Evolutionary conservation across 2,888 invertebrate genomes (phyloP).

Genomic region (Meganola albula): DNA sequence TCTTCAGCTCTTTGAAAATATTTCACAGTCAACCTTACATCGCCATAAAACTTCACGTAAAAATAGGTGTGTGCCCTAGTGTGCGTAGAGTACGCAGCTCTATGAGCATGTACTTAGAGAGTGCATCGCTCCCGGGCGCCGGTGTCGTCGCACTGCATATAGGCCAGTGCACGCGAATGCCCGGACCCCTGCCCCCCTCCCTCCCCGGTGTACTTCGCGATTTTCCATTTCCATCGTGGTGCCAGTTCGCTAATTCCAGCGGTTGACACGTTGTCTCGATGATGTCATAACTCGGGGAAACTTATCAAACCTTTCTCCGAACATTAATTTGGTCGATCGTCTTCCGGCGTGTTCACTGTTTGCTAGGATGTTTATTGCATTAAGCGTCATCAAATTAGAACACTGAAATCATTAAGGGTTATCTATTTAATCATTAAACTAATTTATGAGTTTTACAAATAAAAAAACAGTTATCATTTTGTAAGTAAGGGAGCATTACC

Average conservation of each 20-base stretch:
- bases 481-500: no score
- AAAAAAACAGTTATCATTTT: no score
- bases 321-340: slow-evolving; percentile 33
- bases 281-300: slow-evolving; percentile 61
- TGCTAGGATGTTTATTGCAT: no score
- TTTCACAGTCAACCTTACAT: slow-evolving; percentile 59
- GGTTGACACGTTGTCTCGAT: slow-evolving; percentile 33
- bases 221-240: slow-evolving; percentile 70
- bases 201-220: slow-evolving; percentile 60
- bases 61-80: slow-evolving; percentile 63
- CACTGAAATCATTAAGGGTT: no score
- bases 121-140: slow-evolving; percentile 77
- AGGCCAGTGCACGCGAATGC: slow-evolving; percentile 77
- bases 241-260: slow-evolving; percentile 60
- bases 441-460: no score
- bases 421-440: no score
- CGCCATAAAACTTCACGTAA: slow-evolving; percentile 57
- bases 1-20: slow-evolving; percentile 50
- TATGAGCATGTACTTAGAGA: slow-evolving; percentile 62
- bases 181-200: slow-evolving; percentile 43
- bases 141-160: slow-evolving; percentile 77
- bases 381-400: no score
- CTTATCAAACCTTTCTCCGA: slow-evolving; percentile 59
- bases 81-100: slow-evolving; percentile 67
- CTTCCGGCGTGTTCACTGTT: slow-evolving; percentile 38